Base-by-base conservation (phyloP, 1,140 invertebrate species). In the Galendromus occidentalis region DNA sequence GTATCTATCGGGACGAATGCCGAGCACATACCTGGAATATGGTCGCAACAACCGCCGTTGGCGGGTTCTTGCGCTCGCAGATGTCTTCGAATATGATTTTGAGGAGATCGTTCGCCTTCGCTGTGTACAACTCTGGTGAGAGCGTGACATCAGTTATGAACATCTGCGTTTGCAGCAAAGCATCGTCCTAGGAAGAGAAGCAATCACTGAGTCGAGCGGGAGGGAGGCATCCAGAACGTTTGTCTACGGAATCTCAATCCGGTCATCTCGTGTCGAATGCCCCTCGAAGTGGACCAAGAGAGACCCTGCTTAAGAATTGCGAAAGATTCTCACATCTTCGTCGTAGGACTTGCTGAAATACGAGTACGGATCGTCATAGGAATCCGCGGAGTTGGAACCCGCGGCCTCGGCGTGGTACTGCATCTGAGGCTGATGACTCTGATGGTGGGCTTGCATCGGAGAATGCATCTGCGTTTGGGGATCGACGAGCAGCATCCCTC, bases 61-160 rank as follows among this genome's bases (percentile, higher is more conserved):
- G 1, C 22, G 51, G 51, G 33, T 59, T 59, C 51, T 25, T 59
- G 14, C 33, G 25, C 2, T 20, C 0, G 25, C 33, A 39, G 9
- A 39, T 39, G 33, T 59, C 51, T 20, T 59, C 51, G 33, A 29
- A 59, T 14, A 59, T 59, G 22, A 59, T 22, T 14, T 14, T 33
- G 1, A 33, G 17, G 25, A 59, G 14, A 9, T 59, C 51, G 9
- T 25, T 29, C 2, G 25, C 51, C 25, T 33, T 59, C 22, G 51
- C 17, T 18, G n/a, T 12, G 22, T 20, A 59, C 51, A 59, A 29
- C 12, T 25, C 51, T 18, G 51, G 51, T 9, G 51, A 59, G 14
- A 59, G 51, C 14, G 51, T 59, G 12, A 59, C 51, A 59, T 59
- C 51, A 1, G 51, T 59, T 25, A 59, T 59, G 51, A 59, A 59